Evolutionary conservation across 2,797 vertebrate genomes (phyloP), one percentile per base, ranked within the genome.

Genomic region (Chiroxiphia lanceolata): DNA sequence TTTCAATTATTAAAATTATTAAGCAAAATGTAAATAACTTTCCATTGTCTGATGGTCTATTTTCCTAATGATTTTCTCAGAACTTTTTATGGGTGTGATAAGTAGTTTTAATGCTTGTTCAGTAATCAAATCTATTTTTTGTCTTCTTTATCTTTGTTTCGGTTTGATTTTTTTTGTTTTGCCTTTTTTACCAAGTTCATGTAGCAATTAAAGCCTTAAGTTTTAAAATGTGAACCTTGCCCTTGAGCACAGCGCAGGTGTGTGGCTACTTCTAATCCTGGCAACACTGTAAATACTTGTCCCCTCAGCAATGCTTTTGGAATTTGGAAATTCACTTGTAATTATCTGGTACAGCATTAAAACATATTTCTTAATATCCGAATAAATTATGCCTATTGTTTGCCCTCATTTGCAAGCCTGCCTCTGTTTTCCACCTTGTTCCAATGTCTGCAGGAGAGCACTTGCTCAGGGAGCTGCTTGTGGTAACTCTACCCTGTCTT

Each of bases 1-100:
- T 97, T 97, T 95, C 92, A 97, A 92, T 75, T 92, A 78, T 95
- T 97, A 82, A 96, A 97, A 92, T 75, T 92, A 75, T 94, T 97
- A 82, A 96, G 94, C 94, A 91, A 96, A 97, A 91, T 97, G 95
- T 97, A 97, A 96, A 96, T 93, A 97, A 11, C n/a, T 95, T 97
- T 97, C 87, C n/a, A 96, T 97, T 95, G 81, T 87, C 90, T 56
- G 88, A 95, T 86, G 88, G 77, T 97, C 95, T 97, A 95, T 98
- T 98, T 98, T 98, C 97, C 96, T 98, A 97, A 96, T 95, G 92
- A 85, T 97, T 97, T 97, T 96, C 94, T 94, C 81, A 89, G 90
- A 95, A 94, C 97, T 97, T 97, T 97, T 91, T 96, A 97, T 3
- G 16, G 89, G 91, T 42, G 38, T 81, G 87, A 91, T 91, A 48